Conservation (phyloP, 2,888 invertebrate genomes). For the Phengaris arion region DNA sequence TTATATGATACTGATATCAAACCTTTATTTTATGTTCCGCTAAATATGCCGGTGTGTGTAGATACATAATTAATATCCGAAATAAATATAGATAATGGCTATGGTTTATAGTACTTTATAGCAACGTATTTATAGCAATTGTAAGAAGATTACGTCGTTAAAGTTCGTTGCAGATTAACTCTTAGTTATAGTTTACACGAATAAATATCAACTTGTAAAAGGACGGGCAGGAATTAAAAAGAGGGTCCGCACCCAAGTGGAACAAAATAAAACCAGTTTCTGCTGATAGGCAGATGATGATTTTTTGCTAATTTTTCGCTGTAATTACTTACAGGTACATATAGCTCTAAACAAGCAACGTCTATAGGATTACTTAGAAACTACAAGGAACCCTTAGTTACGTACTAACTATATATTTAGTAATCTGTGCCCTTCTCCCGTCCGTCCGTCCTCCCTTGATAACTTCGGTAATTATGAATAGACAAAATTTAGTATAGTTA, state of each 20-base stretch:
- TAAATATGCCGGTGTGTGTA: too few species aligned
- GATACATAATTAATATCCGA: not conserved
- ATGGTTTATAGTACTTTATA: too few species aligned
- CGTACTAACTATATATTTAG: too few species aligned
- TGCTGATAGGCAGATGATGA: slow-evolving; percentile 40
- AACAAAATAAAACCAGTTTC: slow-evolving; percentile 54
- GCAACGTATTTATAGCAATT: too few species aligned
- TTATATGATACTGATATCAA: too few species aligned
- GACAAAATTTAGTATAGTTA: too few species aligned
- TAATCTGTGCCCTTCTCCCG: too few species aligned
- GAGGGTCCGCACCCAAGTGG: slow-evolving; percentile 73
- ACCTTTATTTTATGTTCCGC: too few species aligned
- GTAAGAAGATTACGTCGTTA: not conserved
- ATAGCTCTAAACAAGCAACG: not conserved
- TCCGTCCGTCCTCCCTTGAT: too few species aligned
- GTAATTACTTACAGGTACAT: not conserved
- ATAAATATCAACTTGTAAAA: slow-evolving; percentile 23
- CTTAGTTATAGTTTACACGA: not conserved
- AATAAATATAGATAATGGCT: too few species aligned
- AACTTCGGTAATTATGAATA: too few species aligned
- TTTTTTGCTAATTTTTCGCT: not conserved
- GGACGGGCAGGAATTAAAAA: slow-evolving; percentile 29
- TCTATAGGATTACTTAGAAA: not conserved
- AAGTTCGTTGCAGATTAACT: not conserved
- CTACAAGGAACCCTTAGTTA: too few species aligned